These are phyloP conservation scores for Marisa cornuarietis DNA, from an alignment of 1,140 invertebrate species.

Conservation along the genomic window DNA sequence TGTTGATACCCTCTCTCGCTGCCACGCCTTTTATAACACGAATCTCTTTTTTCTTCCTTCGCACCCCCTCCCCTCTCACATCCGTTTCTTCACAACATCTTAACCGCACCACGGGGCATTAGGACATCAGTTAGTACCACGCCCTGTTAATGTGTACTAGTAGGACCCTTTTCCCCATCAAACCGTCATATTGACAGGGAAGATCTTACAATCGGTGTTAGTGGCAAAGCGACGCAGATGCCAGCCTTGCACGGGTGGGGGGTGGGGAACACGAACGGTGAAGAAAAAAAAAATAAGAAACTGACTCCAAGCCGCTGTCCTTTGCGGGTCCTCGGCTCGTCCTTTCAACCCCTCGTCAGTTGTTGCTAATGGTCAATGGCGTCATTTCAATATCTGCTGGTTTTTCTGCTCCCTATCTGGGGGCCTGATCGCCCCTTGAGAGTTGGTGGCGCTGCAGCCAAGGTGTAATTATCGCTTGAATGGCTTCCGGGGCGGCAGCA, in stretches of 20 bases:
- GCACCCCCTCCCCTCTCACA: background rate
- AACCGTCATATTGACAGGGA: too few relatives aligned
- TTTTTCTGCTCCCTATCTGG: background rate
- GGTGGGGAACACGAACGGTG: background rate
- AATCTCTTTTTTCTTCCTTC: slow-evolving; percentile 3
- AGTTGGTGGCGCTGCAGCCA: slow-evolving; percentile 18
- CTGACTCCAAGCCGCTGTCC: background rate
- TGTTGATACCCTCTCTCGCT: slow-evolving; percentile 9
- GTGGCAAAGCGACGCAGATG: too few relatives aligned
- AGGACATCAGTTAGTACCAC: background rate
- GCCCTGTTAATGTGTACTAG: background rate
- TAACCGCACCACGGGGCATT: background rate
- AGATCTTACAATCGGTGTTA: too few relatives aligned
- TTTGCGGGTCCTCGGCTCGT: background rate
- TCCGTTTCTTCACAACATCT: background rate
- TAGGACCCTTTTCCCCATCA: too few relatives aligned
- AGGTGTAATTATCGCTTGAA: slow-evolving; percentile 26
- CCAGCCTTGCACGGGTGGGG: too few relatives aligned
- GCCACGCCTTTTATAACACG: background rate
- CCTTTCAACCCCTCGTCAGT: background rate
- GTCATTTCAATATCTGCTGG: slow-evolving; percentile 1
- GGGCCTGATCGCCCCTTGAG: slow-evolving; percentile 6
- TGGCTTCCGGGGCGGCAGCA: slow-evolving; percentile 20
- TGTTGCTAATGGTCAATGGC: too few relatives aligned
- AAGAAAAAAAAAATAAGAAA: background rate